These are phyloP conservation scores for Pardosa pseudoannulata DNA, from an alignment of 2,888 invertebrate genomes.

Conservation along the genomic window DNA sequence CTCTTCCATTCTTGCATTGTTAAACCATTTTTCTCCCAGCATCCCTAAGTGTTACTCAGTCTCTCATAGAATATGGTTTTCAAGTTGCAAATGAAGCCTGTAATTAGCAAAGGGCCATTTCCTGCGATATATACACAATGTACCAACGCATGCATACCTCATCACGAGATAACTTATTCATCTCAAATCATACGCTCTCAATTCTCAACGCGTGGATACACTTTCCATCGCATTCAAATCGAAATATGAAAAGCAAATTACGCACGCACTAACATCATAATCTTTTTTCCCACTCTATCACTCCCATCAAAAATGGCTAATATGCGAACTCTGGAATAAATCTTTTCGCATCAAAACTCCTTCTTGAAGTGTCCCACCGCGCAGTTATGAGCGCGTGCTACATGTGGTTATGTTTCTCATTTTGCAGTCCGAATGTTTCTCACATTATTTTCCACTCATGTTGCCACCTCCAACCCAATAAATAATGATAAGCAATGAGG, in stretches of 20 bases:
- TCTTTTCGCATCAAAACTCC: background rate
- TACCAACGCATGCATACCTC: too few species aligned
- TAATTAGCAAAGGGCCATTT: too few species aligned
- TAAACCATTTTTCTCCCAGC: too few species aligned
- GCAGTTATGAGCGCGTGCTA: background rate
- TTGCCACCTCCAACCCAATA: conserved; percentile 3
- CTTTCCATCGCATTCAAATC: background rate
- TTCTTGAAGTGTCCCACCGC: background rate
- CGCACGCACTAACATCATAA: background rate
- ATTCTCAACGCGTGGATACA: background rate
- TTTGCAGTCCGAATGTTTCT: background rate
- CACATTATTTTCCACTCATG: conserved; percentile 22
- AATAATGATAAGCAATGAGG: background rate
- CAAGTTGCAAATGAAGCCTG: too few species aligned
- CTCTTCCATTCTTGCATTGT: too few species aligned
- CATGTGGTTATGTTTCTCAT: background rate
- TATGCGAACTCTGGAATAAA: background rate
- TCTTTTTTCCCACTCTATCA: background rate
- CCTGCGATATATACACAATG: too few species aligned
- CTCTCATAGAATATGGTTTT: too few species aligned
- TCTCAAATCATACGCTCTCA: too few species aligned
- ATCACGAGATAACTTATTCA: too few species aligned
- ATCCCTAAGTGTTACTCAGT: too few species aligned
- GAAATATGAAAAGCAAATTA: background rate
- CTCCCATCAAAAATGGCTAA: background rate